These are phyloP conservation scores for Cryptus armator DNA, from an alignment of 2,888 invertebrate species.

Conservation along the genomic window DNA sequence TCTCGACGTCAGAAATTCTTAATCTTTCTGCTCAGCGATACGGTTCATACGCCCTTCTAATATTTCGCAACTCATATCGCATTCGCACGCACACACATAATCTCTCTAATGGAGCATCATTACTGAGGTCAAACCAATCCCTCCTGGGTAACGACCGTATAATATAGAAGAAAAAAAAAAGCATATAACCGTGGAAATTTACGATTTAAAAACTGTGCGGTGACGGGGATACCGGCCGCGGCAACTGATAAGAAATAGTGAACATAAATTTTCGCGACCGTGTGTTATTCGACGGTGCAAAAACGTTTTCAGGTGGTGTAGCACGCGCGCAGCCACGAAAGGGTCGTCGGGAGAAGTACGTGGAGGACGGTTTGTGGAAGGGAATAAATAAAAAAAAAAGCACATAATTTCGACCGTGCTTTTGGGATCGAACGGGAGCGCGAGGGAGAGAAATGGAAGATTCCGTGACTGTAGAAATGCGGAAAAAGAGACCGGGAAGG, in stretches of 20 bases:
- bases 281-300: constrained; percentile 47
- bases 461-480: constrained; percentile 56
- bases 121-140: neutral
- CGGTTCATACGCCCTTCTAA: neutral
- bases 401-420: constrained; percentile 44
- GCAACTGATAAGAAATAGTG: constrained; percentile 31
- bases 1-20: neutral
- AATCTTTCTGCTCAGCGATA: neutral
- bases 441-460: constrained; percentile 4
- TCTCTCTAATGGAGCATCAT: neutral
- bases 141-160: neutral
- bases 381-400: constrained; percentile 29
- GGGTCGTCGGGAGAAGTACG: constrained; percentile 2
- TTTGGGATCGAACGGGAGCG: constrained; percentile 8
- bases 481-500: constrained; percentile 22
- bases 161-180: neutral
- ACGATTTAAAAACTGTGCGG: constrained; percentile 11
- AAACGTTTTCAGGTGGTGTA: constrained; percentile 38
- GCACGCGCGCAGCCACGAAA: constrained; percentile 13
- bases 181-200: neutral
- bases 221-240: neutral
- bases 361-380: constrained; percentile 28
- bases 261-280: constrained; percentile 34
- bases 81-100: neutral
- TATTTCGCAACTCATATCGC: neutral